Base-by-base conservation (phyloP, 2,113 vertebrate species). In the Pituophis catenifer region DNA sequence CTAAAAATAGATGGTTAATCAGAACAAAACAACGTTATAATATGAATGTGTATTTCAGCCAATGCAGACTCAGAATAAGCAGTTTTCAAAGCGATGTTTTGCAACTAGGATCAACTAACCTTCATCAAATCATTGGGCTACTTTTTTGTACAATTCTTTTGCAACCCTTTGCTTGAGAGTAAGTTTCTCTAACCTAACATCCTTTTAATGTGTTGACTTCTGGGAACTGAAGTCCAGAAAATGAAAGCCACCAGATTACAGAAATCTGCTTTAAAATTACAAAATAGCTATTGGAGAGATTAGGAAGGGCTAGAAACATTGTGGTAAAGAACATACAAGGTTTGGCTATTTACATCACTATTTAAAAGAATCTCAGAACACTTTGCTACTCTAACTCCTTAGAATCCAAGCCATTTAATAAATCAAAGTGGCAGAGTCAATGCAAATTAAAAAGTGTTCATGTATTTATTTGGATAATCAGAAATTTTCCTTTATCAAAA, bases 1-100 rank as follows among this genome's bases (percentile, higher is more conserved):
- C 94, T 91, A 93, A 95, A 89, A 12, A 92, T 5, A 93, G 92
- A 12, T 0, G 90, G 90, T 70, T 95, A 93, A 92, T 96, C 65
- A 91, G 94, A 4, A 89, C 57, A 29, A 91, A 92, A 58, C 44
- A 94, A 75, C 93, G 50, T 90, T 85, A 92, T 81, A 90, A 92
- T 33, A 3, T 92, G 26, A 92, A 50, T 48, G 65, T 93, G 81
- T 91, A 91, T 89, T 95, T 94, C 88, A n/a, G 93, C 93, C 89
- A 93, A 91, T 86, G 90, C 90, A 94, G 93, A 93, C 85, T 33
- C 44, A 62, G 55, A 59, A 21, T 48, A 89, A 59, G 3, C 12
- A 52, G 55, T 17, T 86, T 52, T 90, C 75, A 48, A 90, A 85
- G 29, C 15, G 26, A 70, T 11, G 52, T 81, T 52, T 59, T 90